These are phyloP conservation scores for Exaiptasia diaphana DNA, from an alignment of 64 coral and sea anemone genomes.

Conservation along the genomic window DNA sequence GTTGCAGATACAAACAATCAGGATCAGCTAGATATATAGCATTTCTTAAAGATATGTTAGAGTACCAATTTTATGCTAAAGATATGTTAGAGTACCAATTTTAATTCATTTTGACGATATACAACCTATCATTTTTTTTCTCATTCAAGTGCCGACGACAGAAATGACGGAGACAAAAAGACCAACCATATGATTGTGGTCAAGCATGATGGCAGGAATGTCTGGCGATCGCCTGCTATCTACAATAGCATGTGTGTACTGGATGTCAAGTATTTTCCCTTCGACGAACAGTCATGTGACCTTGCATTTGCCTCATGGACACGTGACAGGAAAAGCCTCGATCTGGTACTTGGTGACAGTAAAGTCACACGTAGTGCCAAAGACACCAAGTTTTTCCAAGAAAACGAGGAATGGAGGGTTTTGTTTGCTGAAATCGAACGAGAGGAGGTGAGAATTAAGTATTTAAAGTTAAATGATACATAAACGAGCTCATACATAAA, in stretches of 20 bases:
- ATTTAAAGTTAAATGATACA: neutral
- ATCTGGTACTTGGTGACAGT: neutral
- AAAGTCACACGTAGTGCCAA: conserved; percentile 29
- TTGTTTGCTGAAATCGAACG: conserved; percentile 25
- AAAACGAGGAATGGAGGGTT: conserved; percentile 72
- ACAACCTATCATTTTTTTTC: neutral
- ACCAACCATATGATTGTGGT: conserved; percentile 58
- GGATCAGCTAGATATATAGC: too few species aligned
- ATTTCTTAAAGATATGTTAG: too few species aligned
- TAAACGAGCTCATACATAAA: too few species aligned
- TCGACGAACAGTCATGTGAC: conserved; percentile 74
- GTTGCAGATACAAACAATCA: too few species aligned
- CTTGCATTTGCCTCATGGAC: conserved; percentile 86
- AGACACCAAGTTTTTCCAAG: conserved; percentile 53
- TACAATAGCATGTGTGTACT: conserved; percentile 82
- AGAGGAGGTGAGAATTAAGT: conserved; percentile 1
- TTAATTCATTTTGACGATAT: too few species aligned
- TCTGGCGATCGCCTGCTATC: conserved; percentile 75
- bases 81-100: too few species aligned
- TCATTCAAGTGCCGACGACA: conserved; percentile 5
- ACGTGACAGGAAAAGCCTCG: conserved; percentile 31
- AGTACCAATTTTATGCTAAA: too few species aligned
- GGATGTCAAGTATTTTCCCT: conserved; percentile 82
- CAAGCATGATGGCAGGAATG: conserved; percentile 52
- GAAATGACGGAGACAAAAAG: conserved; percentile 28